Percentiles rank a stretch among this genome's conserved stretches.
phyloP scores from a whole-genome alignment of 2,888 invertebrate species.

The Noctua comes region DNA sequence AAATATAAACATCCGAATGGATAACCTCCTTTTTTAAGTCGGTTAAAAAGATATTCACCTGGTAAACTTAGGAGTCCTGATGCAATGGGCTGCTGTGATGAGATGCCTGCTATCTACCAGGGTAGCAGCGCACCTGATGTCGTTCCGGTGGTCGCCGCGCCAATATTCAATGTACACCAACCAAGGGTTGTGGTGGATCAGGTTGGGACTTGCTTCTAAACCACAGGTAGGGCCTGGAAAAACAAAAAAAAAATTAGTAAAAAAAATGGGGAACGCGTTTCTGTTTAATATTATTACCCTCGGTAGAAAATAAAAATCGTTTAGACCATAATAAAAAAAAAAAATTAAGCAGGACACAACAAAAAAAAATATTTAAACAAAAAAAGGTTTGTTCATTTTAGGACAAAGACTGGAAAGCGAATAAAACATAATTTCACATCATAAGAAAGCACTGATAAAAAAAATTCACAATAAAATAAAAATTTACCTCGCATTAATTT shows the following conservation, averaged over 20 bases:
- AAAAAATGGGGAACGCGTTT: neutral
- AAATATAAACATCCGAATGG: no score
- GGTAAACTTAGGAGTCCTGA: constrained; percentile 62
- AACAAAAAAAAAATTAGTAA: neutral
- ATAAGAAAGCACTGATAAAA: no score
- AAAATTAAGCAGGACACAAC: no score
- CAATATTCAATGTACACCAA: constrained; percentile 72
- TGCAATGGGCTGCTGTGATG: constrained; percentile 76
- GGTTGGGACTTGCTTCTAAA: constrained; percentile 61
- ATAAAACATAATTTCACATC: no score
- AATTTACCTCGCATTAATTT: constrained; percentile 40
- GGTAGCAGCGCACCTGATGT: constrained; percentile 70
- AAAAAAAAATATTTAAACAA: neutral
- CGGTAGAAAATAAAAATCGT: no score
- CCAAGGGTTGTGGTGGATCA: constrained; percentile 74
- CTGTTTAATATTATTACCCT: no score
- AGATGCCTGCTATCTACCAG: constrained; percentile 67
- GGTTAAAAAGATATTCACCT: constrained; percentile 42
- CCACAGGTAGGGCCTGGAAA: constrained; percentile 51
- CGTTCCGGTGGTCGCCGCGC: constrained; percentile 45
- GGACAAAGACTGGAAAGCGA: no score
- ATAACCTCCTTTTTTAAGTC: no score
- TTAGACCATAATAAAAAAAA: neutral
- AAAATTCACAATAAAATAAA: neutral
- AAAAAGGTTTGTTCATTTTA: no score